Conservation (phyloP, 2,113 vertebrate genomes). For the Bostrychus sinensis region DNA sequence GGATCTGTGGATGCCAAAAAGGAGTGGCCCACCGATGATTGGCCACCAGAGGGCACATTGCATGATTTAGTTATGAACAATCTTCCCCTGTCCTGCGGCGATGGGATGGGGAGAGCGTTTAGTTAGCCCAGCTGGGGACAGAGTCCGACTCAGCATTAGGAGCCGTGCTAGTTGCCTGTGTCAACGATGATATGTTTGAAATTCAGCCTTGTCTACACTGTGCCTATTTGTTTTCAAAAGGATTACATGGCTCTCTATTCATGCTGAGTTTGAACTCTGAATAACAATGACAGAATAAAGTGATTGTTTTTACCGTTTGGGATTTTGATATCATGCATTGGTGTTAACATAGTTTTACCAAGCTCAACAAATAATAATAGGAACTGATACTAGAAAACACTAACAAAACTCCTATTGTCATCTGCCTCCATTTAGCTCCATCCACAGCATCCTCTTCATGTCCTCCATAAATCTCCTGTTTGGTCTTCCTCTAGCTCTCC, state of each 20-base stretch:
- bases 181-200: constrained; percentile 41
- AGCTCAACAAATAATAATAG: constrained; percentile 1
- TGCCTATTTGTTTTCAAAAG: constrained; percentile 19
- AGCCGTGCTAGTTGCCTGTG: constrained; percentile 36
- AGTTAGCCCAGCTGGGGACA: constrained; percentile 27
- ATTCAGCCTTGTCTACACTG: constrained; percentile 23
- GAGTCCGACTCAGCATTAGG: neutral
- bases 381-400: too few relatives aligned
- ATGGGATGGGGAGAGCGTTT: neutral
- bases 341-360: neutral
- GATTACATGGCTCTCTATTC: constrained; percentile 25
- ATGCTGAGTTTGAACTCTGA: constrained; percentile 4
- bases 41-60: constrained; percentile 37
- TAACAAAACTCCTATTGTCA: too few relatives aligned
- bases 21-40: constrained; percentile 28
- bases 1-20: constrained; percentile 33
- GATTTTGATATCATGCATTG: neutral
- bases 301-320: constrained; percentile 5
- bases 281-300: neutral
- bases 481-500: too few relatives aligned
- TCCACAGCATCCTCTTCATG: too few relatives aligned
- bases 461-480: too few relatives aligned
- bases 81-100: constrained; percentile 5
- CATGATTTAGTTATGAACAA: constrained; percentile 19
- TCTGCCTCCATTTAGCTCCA: too few relatives aligned